Percentiles rank a stretch among this genome's conserved stretches.
Conservation (phyloP, 1,140 invertebrate genomes). For the Mizuhopecten yessoensis region DNA sequence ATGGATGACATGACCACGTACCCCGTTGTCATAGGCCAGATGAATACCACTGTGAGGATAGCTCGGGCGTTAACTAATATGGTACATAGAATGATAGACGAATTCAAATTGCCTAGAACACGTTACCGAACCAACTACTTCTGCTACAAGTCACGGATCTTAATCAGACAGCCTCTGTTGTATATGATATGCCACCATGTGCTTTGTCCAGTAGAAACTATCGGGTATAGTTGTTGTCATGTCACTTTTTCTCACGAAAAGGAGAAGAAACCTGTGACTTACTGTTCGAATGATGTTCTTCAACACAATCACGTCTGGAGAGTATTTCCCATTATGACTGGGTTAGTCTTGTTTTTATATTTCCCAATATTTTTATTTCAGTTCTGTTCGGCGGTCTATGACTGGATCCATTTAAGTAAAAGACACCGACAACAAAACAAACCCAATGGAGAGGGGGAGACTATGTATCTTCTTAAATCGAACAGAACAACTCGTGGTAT, state of each 20-base stretch:
- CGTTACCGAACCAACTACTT: slow-evolving; percentile 57
- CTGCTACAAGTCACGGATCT: slow-evolving; percentile 59
- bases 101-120: neutral
- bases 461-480: neutral
- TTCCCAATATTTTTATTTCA: slow-evolving; percentile 45
- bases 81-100: neutral
- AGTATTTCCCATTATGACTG: slow-evolving; percentile 41
- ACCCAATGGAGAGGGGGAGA: neutral
- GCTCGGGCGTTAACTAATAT: slow-evolving; percentile 48
- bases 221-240: slow-evolving; percentile 55
- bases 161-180: neutral
- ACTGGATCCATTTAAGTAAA: neutral
- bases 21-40: slow-evolving; percentile 43
- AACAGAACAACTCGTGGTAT: neutral
- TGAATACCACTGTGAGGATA: slow-evolving; percentile 51
- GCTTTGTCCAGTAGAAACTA: slow-evolving; percentile 56
- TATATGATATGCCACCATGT: slow-evolving; percentile 49
- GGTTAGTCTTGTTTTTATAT: slow-evolving; percentile 42
- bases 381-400: neutral
- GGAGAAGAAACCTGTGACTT: neutral
- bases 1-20: slow-evolving; percentile 28
- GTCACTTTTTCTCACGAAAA: neutral
- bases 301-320: slow-evolving; percentile 48
- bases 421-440: neutral
- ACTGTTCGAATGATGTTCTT: slow-evolving; percentile 25